Conservation (phyloP, 2,113 vertebrate genomes). For the Fregata magnificens region DNA sequence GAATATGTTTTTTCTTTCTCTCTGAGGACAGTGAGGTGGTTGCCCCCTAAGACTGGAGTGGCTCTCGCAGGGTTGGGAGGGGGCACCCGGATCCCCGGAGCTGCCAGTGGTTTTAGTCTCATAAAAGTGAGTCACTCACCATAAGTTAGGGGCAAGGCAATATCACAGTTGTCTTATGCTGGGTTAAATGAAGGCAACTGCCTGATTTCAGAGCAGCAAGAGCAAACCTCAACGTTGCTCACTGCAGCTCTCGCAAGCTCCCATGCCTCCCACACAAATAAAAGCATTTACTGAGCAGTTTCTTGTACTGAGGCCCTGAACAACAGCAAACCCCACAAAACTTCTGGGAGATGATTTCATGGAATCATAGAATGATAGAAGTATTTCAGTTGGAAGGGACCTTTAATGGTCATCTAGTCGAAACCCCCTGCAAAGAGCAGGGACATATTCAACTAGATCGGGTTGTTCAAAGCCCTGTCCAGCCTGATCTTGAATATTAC, state of each 20-base stretch:
- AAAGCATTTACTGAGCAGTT: background rate
- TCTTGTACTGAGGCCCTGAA: background rate
- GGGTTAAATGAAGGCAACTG: background rate
- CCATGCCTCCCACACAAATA: background rate
- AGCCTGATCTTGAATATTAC: background rate
- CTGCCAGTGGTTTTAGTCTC: background rate
- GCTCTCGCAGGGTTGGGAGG: background rate
- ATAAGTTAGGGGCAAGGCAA: background rate
- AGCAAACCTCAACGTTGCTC: background rate
- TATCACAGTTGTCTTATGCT: background rate
- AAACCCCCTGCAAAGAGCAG: background rate
- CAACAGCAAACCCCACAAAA: background rate
- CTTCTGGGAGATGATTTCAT: background rate
- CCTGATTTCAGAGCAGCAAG: background rate
- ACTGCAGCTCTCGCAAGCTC: background rate
- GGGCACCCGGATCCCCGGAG: accelerated
- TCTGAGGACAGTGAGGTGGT: background rate
- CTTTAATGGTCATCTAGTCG: background rate
- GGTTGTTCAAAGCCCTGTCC: background rate
- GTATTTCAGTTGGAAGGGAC: background rate
- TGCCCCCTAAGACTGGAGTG: background rate
- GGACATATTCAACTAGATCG: background rate
- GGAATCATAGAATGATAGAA: background rate
- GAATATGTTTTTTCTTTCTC: background rate
- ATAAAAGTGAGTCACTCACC: background rate